Percentiles rank a stretch among this genome's conserved stretches.
phyloP scores from a whole-genome alignment of 2,888 invertebrate species.

The Seira musarum region DNA sequence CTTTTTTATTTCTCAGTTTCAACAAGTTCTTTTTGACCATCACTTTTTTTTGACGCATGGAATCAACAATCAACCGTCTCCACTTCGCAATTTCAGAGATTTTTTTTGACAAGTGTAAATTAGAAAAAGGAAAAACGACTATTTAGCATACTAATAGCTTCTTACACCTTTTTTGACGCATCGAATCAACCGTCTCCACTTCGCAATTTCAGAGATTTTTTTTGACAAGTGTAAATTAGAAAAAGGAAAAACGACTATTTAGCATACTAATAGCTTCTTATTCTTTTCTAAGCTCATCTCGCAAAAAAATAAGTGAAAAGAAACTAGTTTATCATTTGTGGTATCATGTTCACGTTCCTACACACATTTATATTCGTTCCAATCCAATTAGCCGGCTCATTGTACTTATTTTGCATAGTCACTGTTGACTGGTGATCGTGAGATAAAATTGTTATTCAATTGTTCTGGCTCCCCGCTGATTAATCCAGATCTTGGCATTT shows the following conservation, averaged over 20 bases:
- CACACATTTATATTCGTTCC: conserved; percentile 10
- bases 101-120: too few relatives aligned
- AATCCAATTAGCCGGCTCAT: conserved; percentile 3
- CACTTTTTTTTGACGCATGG: too few relatives aligned
- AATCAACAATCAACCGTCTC: neutral
- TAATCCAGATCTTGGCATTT: neutral
- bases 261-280: conserved; percentile 35
- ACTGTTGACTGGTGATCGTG: neutral
- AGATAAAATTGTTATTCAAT: neutral
- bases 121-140: too few relatives aligned
- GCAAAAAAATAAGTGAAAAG: neutral
- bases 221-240: neutral
- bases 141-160: neutral
- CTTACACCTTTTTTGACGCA: neutral
- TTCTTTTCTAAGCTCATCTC: too few relatives aligned
- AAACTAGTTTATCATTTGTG: neutral
- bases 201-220: neutral
- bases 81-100: too few relatives aligned
- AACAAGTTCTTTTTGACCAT: too few relatives aligned
- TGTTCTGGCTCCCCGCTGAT: neutral
- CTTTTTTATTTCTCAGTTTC: too few relatives aligned
- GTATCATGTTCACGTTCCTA: conserved; percentile 28
- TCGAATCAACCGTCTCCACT: neutral
- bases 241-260: conserved; percentile 26
- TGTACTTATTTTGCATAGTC: conserved; percentile 20